Evolutionary conservation across 2,797 vertebrate genomes (phyloP).

Genomic region (Coranthus polyacanthus): DNA sequence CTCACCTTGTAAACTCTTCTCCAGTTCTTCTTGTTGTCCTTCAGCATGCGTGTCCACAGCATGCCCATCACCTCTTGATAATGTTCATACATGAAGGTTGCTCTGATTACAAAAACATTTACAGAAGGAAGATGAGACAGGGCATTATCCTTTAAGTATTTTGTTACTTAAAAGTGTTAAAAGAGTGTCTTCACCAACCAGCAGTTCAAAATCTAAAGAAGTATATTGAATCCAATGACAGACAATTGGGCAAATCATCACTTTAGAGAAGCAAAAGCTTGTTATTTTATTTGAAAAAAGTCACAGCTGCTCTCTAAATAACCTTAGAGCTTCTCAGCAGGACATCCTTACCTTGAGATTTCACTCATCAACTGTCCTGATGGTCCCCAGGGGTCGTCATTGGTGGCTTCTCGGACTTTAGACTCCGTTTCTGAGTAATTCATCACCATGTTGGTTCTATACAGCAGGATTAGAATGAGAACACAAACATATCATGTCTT

Average conservation of each 20-base stretch:
- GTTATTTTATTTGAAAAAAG: slow-evolving; percentile 8
- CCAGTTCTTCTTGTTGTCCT: slow-evolving; percentile 99
- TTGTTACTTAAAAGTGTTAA: too few species aligned
- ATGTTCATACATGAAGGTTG: slow-evolving; percentile 99
- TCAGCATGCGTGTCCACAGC: slow-evolving; percentile 98
- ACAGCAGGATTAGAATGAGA: slow-evolving; percentile 46
- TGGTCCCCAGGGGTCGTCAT: slow-evolving; percentile 99
- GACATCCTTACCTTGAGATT: slow-evolving; percentile 91
- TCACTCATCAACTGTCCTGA: slow-evolving; percentile 98
- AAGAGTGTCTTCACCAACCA: too few species aligned
- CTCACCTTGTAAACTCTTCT: slow-evolving; percentile 98
- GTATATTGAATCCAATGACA: too few species aligned
- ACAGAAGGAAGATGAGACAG: not conserved
- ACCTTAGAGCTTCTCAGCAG: slow-evolving; percentile 11
- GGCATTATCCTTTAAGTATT: not conserved
- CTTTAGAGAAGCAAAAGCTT: too few species aligned
- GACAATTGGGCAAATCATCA: not conserved
- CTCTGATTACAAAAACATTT: slow-evolving; percentile 58
- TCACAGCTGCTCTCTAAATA: not conserved
- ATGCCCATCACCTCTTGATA: slow-evolving; percentile 99
- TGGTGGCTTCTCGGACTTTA: slow-evolving; percentile 99
- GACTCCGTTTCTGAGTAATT: slow-evolving; percentile 99
- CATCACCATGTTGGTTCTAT: slow-evolving; percentile 99
- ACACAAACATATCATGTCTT: slow-evolving; percentile 3
- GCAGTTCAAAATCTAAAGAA: too few species aligned